A percentile compares a stretch with the other conserved stretches of the same genome.
These are phyloP conservation scores for Alectura lathami DNA, from an alignment of 2,113 vertebrate genomes.

Conservation along the genomic window DNA sequence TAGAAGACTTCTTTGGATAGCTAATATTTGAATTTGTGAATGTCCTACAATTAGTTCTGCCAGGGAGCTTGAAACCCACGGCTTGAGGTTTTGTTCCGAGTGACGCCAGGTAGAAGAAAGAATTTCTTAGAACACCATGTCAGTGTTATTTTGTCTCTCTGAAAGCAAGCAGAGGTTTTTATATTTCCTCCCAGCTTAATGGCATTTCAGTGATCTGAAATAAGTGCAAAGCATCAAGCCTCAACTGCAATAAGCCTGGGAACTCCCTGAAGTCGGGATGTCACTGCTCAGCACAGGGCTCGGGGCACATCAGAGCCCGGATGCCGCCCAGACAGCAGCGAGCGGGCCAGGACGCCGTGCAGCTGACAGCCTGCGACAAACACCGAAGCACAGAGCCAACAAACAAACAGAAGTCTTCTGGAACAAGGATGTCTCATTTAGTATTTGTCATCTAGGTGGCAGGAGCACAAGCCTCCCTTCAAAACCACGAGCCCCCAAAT, in stretches of 20 bases:
- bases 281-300: background rate
- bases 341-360: background rate
- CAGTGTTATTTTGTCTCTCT: background rate
- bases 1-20: background rate
- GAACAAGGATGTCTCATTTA: background rate
- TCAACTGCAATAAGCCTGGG: background rate
- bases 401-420: background rate
- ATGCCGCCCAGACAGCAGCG: fast-evolving
- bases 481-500: background rate
- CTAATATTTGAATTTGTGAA: background rate
- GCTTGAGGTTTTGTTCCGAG: background rate
- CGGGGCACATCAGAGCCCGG: background rate
- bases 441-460: background rate
- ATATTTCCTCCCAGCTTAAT: background rate
- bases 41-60: background rate
- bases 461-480: background rate
- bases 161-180: background rate
- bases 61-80: background rate
- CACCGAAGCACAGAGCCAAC: background rate
- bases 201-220: background rate
- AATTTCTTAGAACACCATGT: background rate
- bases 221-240: background rate
- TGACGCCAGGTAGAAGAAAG: background rate
- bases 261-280: background rate
- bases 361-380: background rate